Conservation (phyloP, 2,888 invertebrate genomes). For the Pyrocoelia pectoralis region DNA sequence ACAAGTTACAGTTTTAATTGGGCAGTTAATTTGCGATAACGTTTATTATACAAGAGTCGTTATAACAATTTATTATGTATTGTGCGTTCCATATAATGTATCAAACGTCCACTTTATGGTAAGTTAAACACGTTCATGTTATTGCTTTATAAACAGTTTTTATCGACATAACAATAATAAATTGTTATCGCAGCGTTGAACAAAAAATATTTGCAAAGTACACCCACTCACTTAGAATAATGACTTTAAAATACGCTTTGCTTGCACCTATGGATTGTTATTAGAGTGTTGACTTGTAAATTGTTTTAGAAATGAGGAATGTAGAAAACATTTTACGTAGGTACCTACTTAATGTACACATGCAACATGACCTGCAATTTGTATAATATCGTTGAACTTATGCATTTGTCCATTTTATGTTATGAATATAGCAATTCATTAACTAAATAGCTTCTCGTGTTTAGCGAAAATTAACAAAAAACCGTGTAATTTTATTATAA, state of each 20-base stretch:
- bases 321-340: not conserved
- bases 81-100: not conserved
- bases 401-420: not conserved
- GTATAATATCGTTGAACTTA: not conserved
- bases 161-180: conserved; percentile 19
- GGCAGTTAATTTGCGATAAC: no score
- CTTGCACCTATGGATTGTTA: no score
- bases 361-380: conserved; percentile 1
- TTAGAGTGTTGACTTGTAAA: not conserved
- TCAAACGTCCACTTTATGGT: not conserved
- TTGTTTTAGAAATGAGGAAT: not conserved
- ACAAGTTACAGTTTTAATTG: no score
- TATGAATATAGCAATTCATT: conserved; percentile 15
- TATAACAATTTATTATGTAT: not conserved
- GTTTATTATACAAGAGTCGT: not conserved
- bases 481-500: conserved; percentile 16
- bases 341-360: not conserved
- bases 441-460: conserved; percentile 19
- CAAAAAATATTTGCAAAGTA: not conserved
- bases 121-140: conserved; percentile 9
- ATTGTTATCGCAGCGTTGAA: conserved; percentile 4
- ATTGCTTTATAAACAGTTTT: conserved; percentile 12
- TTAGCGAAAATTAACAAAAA: conserved; percentile 8
- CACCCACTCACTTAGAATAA: not conserved
- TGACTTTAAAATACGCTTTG: not conserved